These are phyloP conservation scores for Apamea anceps DNA, from an alignment of 2,888 invertebrate genomes.

Conservation along the genomic window DNA sequence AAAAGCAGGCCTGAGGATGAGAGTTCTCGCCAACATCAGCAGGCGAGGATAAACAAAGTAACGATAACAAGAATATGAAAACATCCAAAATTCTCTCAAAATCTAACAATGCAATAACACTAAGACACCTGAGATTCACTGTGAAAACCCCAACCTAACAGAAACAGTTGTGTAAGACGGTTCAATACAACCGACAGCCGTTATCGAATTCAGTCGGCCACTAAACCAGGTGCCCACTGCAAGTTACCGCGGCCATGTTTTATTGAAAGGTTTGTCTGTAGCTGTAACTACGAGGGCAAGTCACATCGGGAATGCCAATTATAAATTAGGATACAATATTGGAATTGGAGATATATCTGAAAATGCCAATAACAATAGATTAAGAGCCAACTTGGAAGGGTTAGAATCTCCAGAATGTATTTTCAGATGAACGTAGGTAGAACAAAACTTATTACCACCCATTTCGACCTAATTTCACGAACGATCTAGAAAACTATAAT, in stretches of 20 bases:
- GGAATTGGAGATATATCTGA: background rate
- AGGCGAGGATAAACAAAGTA: background rate
- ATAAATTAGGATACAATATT: background rate
- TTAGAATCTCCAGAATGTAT: background rate
- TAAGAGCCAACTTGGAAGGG: background rate
- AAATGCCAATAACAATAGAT: constrained; percentile 1
- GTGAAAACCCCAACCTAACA: constrained; percentile 4
- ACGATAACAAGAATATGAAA: background rate
- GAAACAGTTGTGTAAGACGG: constrained; percentile 9
- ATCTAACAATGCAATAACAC: too few species aligned
- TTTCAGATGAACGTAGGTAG: background rate
- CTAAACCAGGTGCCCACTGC: constrained; percentile 33
- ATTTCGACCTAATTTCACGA: background rate
- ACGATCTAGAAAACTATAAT: background rate
- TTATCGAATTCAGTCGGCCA: constrained; percentile 19
- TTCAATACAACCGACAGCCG: constrained; percentile 10
- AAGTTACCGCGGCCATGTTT: constrained; percentile 12
- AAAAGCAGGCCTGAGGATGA: background rate
- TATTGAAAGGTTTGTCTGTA: constrained; percentile 17
- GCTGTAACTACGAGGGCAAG: background rate
- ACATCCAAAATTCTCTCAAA: background rate
- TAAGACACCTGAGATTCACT: background rate
- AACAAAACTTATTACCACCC: background rate
- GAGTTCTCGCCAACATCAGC: background rate
- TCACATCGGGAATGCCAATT: constrained; percentile 26